These are phyloP conservation scores for Dendropsophus ebraccatus DNA, from an alignment of 2,113 vertebrate species.

Conservation along the genomic window DNA sequence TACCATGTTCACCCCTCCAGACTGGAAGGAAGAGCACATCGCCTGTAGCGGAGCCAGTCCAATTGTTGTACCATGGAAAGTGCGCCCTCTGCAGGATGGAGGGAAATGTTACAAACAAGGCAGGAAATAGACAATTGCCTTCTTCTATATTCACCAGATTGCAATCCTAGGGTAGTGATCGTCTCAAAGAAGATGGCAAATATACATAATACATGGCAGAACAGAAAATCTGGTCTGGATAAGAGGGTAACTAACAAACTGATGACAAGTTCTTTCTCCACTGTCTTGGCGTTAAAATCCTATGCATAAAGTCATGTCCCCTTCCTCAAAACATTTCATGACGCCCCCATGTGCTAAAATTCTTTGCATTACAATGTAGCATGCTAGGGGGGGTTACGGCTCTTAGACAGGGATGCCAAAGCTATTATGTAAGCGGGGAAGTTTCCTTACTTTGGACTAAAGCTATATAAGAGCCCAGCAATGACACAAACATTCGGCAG, in stretches of 20 bases:
- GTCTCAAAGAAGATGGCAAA: too few relatives aligned
- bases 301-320: background rate
- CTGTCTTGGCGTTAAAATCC: too few relatives aligned
- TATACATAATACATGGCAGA: too few relatives aligned
- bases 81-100: constrained; percentile 77
- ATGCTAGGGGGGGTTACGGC: background rate
- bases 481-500: too few relatives aligned
- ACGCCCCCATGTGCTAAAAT: background rate
- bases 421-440: background rate
- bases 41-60: constrained; percentile 92
- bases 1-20: constrained; percentile 96
- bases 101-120: background rate
- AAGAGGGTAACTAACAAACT: too few relatives aligned
- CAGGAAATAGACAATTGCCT: background rate
- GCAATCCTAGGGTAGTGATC: too few relatives aligned
- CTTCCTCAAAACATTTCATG: too few relatives aligned
- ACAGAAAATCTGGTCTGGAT: too few relatives aligned
- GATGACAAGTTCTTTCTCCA: too few relatives aligned
- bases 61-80: constrained; percentile 92
- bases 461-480: background rate
- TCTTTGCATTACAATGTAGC: background rate
- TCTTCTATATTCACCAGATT: too few relatives aligned
- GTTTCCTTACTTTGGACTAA: background rate
- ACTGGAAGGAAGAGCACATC: constrained; percentile 97
- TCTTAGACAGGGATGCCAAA: background rate